These are phyloP conservation scores for Clytia hemisphaerica DNA, from an alignment of 30 jellyfish, hydroid and myxozoan species.

Conservation along the genomic window DNA sequence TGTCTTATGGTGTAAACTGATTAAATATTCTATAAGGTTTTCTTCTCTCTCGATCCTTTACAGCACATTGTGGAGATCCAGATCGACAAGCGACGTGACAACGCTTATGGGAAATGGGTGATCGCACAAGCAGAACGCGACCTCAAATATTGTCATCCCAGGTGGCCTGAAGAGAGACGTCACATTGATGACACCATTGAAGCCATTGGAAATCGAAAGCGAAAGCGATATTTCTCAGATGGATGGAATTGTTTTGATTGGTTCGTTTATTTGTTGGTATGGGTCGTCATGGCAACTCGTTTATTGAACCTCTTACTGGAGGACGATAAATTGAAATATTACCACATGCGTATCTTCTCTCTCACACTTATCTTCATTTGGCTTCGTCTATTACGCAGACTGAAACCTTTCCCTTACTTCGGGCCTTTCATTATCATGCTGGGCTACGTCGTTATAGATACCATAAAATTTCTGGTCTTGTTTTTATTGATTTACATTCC, in stretches of 20 bases:
- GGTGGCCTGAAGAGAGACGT: constrained; percentile 89
- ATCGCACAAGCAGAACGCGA: constrained; percentile 71
- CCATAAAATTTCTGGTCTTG: constrained; percentile 72
- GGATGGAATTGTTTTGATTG: constrained; percentile 89
- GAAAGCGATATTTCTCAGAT: constrained; percentile 42
- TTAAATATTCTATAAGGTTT: too few species aligned
- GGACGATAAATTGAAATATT: constrained; percentile 27
- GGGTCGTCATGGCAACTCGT: constrained; percentile 60
- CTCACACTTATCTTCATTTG: constrained; percentile 70
- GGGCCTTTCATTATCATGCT: constrained; percentile 97
- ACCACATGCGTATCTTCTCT: constrained; percentile 76
- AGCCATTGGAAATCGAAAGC: constrained; percentile 26
- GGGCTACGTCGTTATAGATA: constrained; percentile 83
- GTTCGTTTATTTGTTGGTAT: constrained; percentile 58
- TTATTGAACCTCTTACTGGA: constrained; percentile 29
- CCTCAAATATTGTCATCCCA: constrained; percentile 76
- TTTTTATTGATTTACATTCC: constrained; percentile 88
- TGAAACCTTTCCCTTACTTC: constrained; percentile 75
- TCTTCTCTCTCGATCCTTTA: neutral
- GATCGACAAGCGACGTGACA: constrained; percentile 32
- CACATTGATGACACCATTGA: constrained; percentile 49
- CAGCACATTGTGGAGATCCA: constrained; percentile 88
- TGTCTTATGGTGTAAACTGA: too few species aligned
- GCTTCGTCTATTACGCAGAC: constrained; percentile 77
- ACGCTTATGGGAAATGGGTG: constrained; percentile 42